Percentiles rank a stretch among this genome's conserved stretches.
Evolutionary conservation across 2,888 invertebrate species (phyloP).

Genomic region (Pheosia gnoma): DNA sequence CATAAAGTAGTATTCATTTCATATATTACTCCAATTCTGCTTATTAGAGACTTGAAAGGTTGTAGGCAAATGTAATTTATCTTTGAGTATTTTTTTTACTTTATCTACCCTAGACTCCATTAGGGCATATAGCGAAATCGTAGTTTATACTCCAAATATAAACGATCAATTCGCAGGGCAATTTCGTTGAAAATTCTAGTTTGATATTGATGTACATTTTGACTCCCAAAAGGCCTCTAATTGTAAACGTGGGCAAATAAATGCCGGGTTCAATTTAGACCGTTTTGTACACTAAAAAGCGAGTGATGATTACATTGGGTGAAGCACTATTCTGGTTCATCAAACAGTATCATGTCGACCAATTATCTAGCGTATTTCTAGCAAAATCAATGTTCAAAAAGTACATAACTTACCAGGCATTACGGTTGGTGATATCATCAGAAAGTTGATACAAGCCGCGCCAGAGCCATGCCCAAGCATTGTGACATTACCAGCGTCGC

Average conservation of each 20-base stretch:
- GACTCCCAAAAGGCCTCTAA: constrained; percentile 21
- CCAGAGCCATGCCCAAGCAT: constrained; percentile 98
- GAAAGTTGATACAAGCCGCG: constrained; percentile 98
- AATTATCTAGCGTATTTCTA: background rate
- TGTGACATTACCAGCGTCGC: constrained; percentile 97
- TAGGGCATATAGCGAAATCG: background rate
- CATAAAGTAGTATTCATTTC: too few species aligned
- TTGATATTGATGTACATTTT: constrained; percentile 20
- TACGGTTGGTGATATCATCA: constrained; percentile 98
- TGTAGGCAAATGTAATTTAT: too few species aligned
- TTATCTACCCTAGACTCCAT: too few species aligned
- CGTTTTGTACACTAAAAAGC: constrained; percentile 18
- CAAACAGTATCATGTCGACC: background rate
- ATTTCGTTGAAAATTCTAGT: constrained; percentile 19
- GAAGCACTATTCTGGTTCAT: constrained; percentile 8
- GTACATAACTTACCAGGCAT: constrained; percentile 81
- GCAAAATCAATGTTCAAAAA: constrained; percentile 6
- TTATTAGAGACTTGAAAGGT: too few species aligned
- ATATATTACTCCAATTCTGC: too few species aligned
- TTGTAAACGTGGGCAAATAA: constrained; percentile 23
- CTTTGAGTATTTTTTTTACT: too few species aligned
- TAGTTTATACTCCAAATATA: constrained; percentile 4
- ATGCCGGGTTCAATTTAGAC: constrained; percentile 24
- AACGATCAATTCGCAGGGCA: constrained; percentile 8
- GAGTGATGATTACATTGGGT: constrained; percentile 20